A percentile compares a stretch with the other conserved stretches of the same genome.
Conservation (phyloP, 1,140 invertebrate species). For the Dysdera silvatica region DNA sequence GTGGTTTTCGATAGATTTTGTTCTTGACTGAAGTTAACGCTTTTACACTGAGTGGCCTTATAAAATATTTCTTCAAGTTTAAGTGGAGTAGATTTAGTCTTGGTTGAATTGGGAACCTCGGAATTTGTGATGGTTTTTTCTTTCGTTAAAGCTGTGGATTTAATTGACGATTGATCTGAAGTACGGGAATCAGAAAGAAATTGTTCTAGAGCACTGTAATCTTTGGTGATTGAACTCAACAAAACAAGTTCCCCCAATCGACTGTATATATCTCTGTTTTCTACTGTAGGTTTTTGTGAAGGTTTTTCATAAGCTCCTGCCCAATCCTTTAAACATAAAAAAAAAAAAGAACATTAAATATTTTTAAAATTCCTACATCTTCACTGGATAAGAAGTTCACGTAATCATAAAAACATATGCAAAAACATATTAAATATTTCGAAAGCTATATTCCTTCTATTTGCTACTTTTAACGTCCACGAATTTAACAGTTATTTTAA, state of each 20-base stretch:
- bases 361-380: too few relatives aligned
- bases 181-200: constrained; percentile 5
- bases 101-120: not conserved
- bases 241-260: constrained; percentile 7
- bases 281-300: not conserved
- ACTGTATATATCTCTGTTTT: constrained; percentile 11
- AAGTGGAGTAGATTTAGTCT: not conserved
- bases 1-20: constrained; percentile 2
- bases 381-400: too few relatives aligned
- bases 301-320: constrained; percentile 16
- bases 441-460: too few relatives aligned
- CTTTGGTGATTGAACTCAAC: constrained; percentile 1
- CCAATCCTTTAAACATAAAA: constrained; percentile 17
- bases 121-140: not conserved
- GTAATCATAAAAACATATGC: too few relatives aligned
- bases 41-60: constrained; percentile 19
- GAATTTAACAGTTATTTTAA: too few relatives aligned
- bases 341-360: too few relatives aligned
- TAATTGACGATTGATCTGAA: constrained; percentile 6
- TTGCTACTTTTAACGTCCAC: too few relatives aligned
- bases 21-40: constrained; percentile 10
- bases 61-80: constrained; percentile 19
- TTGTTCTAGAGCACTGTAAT: constrained; percentile 6
- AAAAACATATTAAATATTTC: too few relatives aligned
- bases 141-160: not conserved